Percentiles rank a stretch among this genome's conserved stretches.
phyloP scores from a whole-genome alignment of 2,888 invertebrate genomes.

The Lithophane socia region DNA sequence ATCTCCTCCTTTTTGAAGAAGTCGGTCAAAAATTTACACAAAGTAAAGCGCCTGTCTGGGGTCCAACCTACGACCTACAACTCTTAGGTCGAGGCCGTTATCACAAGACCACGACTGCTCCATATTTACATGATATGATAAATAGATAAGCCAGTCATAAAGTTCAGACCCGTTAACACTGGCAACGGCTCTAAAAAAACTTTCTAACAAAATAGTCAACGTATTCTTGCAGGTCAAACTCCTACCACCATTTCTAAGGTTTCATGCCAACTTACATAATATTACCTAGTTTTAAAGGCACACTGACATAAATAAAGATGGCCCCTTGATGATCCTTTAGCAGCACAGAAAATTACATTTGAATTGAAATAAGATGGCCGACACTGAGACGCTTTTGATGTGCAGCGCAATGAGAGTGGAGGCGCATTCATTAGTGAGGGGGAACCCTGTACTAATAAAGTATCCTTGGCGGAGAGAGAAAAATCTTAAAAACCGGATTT shows the following conservation, averaged over 20 bases:
- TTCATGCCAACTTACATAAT: not conserved
- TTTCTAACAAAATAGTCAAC: not conserved
- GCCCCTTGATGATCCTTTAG: not conserved
- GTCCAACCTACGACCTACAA: no score
- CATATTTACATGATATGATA: not conserved
- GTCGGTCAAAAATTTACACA: no score
- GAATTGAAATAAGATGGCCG: constrained; percentile 23
- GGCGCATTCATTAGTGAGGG: constrained; percentile 37
- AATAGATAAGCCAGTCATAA: not conserved
- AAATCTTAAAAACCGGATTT: not conserved
- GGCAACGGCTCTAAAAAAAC: not conserved
- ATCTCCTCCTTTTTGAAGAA: no score
- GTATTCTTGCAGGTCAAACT: not conserved
- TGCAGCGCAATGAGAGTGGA: constrained; percentile 10
- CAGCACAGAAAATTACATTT: constrained; percentile 47
- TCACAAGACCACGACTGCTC: no score
- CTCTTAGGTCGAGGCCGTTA: no score
- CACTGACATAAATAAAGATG: constrained; percentile 37
- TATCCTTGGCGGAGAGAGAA: not conserved
- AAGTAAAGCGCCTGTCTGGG: no score
- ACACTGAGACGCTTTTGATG: constrained; percentile 26
- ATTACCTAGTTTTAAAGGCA: not conserved
- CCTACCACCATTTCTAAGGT: not conserved
- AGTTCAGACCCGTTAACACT: no score
- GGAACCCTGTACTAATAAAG: not conserved